Evolutionary conservation across 2,113 vertebrate species (phyloP).

Genomic region (Marcusenius ussheri): DNA sequence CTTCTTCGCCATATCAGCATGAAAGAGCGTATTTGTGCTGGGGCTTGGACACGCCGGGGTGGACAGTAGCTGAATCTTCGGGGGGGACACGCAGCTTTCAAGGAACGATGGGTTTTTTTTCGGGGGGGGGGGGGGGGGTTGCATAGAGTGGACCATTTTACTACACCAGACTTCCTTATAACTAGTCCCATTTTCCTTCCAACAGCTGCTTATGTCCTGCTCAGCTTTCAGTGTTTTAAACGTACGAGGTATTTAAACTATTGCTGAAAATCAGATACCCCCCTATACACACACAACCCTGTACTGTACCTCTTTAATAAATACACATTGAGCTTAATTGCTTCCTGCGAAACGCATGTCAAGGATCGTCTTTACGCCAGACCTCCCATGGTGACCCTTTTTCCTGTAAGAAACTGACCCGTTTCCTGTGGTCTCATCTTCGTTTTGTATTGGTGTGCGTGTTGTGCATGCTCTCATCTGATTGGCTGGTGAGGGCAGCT

Average conservation of each 20-base stretch:
- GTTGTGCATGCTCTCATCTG: neutral
- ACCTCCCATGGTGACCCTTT: neutral
- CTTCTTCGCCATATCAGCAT: too few relatives aligned
- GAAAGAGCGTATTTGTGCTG: too few relatives aligned
- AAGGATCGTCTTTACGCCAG: neutral
- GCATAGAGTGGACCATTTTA: neutral
- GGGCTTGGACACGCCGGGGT: neutral
- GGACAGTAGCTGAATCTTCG: slow-evolving; percentile 19
- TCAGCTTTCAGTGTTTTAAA: neutral
- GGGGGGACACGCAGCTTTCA: slow-evolving; percentile 40
- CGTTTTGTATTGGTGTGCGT: neutral
- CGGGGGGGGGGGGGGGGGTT: neutral
- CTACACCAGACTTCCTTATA: neutral
- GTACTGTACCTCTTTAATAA: slow-evolving; percentile 42
- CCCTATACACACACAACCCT: slow-evolving; percentile 21
- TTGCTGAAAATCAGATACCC: neutral
- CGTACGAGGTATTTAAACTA: neutral
- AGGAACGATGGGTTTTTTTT: slow-evolving; percentile 47
- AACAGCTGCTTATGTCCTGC: neutral
- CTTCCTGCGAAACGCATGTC: neutral
- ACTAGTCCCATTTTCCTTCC: neutral
- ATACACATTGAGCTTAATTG: slow-evolving; percentile 18
- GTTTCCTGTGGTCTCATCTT: neutral
- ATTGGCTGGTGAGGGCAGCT: neutral
- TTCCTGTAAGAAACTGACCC: neutral